These are phyloP conservation scores for Chaetodon trifasciatus DNA, from an alignment of 2,797 vertebrate genomes.

Conservation along the genomic window DNA sequence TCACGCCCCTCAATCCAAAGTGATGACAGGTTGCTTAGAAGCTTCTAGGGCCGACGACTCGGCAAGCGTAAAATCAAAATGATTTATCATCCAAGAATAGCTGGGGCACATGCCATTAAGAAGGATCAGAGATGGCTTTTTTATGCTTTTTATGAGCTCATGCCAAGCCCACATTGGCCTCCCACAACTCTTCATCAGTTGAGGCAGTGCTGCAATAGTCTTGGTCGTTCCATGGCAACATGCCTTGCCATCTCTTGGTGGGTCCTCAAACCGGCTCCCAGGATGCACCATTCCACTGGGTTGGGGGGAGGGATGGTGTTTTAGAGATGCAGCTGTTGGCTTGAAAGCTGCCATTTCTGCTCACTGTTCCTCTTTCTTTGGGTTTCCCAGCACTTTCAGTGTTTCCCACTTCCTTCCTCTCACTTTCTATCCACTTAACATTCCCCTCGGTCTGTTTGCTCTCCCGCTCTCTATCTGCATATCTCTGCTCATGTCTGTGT, in stretches of 20 bases:
- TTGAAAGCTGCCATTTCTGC: slow-evolving; percentile 12
- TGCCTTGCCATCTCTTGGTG: slow-evolving; percentile 42
- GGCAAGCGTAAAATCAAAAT: slow-evolving; percentile 74
- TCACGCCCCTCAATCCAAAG: slow-evolving; percentile 44
- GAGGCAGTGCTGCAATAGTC: slow-evolving; percentile 53
- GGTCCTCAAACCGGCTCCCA: slow-evolving; percentile 46
- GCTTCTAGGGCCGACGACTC: slow-evolving; percentile 41
- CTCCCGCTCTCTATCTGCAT: slow-evolving; percentile 28
- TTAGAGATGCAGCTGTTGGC: not conserved
- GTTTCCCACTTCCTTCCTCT: slow-evolving; percentile 38
- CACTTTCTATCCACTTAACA: slow-evolving; percentile 47
- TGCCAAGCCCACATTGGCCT: slow-evolving; percentile 75
- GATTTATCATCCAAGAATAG: slow-evolving; percentile 80
- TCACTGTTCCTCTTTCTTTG: slow-evolving; percentile 11
- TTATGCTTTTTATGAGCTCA: slow-evolving; percentile 46
- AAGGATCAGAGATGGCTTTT: slow-evolving; percentile 58
- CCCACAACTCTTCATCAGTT: slow-evolving; percentile 63
- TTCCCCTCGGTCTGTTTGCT: slow-evolving; percentile 53
- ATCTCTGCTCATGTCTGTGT: slow-evolving; percentile 39
- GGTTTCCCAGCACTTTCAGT: slow-evolving; percentile 16
- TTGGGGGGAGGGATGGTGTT: slow-evolving; percentile 1
- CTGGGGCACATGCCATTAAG: slow-evolving; percentile 67
- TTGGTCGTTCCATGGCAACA: slow-evolving; percentile 57
- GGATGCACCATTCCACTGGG: slow-evolving; percentile 28
- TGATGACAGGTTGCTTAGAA: slow-evolving; percentile 72